phyloP scores from a whole-genome alignment of 2,797 vertebrate species.

The Melanotaenia pygmaea region DNA sequence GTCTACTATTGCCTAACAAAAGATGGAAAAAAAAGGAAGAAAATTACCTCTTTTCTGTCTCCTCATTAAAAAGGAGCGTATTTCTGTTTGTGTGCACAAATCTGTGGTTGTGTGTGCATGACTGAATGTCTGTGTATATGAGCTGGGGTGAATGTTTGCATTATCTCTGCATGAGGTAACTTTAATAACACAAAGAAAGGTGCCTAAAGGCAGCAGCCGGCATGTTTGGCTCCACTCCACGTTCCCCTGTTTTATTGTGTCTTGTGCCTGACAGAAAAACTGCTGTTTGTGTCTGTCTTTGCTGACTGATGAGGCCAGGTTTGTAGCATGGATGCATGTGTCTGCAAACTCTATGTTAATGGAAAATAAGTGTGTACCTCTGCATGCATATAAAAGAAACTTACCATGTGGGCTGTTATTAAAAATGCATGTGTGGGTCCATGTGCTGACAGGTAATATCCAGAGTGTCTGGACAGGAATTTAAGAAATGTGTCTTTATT shows the following conservation, averaged over 20 bases:
- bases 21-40: conserved; percentile 34
- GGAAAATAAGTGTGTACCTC: conserved; percentile 15
- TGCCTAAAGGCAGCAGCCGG: conserved; percentile 53
- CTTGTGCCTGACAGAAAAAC: conserved; percentile 62
- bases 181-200: conserved; percentile 68
- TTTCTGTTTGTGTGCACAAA: conserved; percentile 43
- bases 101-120: conserved; percentile 49
- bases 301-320: conserved; percentile 40
- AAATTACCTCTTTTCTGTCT: conserved; percentile 47
- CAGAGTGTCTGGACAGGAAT: conserved; percentile 40
- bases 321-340: conserved; percentile 10
- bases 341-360: conserved; percentile 5
- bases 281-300: conserved; percentile 49
- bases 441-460: conserved; percentile 26
- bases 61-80: conserved; percentile 60
- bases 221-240: conserved; percentile 60
- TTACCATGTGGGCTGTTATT: conserved; percentile 13
- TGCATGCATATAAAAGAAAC: conserved; percentile 4
- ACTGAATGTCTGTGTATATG: conserved; percentile 52
- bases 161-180: conserved; percentile 66
- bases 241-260: conserved; percentile 76
- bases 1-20: conserved; percentile 17
- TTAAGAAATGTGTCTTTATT: conserved; percentile 57
- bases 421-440: conserved; percentile 1
- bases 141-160: conserved; percentile 56